Evolutionary conservation across 2,113 vertebrate species (phyloP).

Genomic region (Microcebus tavaratra): DNA sequence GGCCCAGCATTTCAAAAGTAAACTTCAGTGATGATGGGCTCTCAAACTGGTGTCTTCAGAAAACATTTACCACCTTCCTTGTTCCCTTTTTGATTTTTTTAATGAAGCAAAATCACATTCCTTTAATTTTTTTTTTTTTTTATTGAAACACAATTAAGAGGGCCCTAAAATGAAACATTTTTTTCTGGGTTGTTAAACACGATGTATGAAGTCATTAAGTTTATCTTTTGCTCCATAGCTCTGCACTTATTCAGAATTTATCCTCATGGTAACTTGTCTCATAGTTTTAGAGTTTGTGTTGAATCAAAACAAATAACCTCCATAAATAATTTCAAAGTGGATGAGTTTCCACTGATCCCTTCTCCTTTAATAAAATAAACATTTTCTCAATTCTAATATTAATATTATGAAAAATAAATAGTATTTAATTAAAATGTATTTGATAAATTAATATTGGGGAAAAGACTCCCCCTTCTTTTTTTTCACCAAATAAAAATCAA

Average conservation of each 20-base stretch:
- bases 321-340: slow-evolving; percentile 27
- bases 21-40: neutral
- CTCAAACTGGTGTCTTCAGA: neutral
- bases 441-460: neutral
- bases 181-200: slow-evolving; percentile 47
- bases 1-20: neutral
- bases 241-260: slow-evolving; percentile 47
- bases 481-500: neutral
- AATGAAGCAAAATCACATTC: slow-evolving; percentile 27
- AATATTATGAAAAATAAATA: slow-evolving; percentile 14
- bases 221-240: slow-evolving; percentile 10
- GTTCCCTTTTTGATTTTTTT: neutral
- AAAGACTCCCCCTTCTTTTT: neutral
- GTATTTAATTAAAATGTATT: slow-evolving; percentile 30
- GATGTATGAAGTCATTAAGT: slow-evolving; percentile 33
- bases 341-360: neutral
- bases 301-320: slow-evolving; percentile 26
- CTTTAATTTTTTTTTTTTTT: neutral
- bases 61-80: slow-evolving; percentile 8
- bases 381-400: neutral
- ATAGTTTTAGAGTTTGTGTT: slow-evolving; percentile 51
- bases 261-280: neutral
- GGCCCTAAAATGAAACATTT: slow-evolving; percentile 44
- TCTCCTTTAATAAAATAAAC: slow-evolving; percentile 15
- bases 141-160: slow-evolving; percentile 43